Evolutionary conservation across 2,797 vertebrate species (phyloP), one percentile per base, ranked within the genome.

Genomic region (Bovichtus variegatus): DNA sequence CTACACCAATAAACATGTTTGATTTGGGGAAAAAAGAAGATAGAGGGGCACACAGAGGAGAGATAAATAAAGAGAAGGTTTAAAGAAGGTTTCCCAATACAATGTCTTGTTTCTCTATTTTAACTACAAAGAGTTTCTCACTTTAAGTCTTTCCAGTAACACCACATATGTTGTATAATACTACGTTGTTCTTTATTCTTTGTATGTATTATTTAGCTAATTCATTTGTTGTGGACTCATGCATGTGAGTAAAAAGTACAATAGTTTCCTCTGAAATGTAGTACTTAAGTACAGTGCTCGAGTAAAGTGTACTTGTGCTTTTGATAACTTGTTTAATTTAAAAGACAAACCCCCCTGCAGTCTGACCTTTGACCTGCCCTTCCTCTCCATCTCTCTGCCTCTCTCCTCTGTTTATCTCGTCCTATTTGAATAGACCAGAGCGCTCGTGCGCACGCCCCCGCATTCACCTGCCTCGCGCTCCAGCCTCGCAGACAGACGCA

Each of bases 371-470:
- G 38, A 46, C 54, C 74, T 18, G 0, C 23, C 47, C 43, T 13
- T 13, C 31, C 25, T 69, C 46, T 59, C 53, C 36, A 57, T 65
- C 69, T n/a, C 49, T 27, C 53, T 60, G 63, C 62, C 69, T n/a
- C 49, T 27, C 53, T 60, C 63, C 62, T 64, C 58, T 71, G 57
- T 81, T 83, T 80, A 74, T 61, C 23, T 66, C 75, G 6, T 49
- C 31, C n/a, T 80, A 64, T 86, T 86, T 83, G 71, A 80, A 55
- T 71, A 65, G 65, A 71, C 74, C 72, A 8, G 25, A 12, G 40
- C 55, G 64, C 75, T 29, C 75, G 41, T 15, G 38, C 25, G 34
- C 71, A 2, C 69, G 36, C 67, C 21, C 51, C 16, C 64, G 18
- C 68, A 2, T 25, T 46, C 60, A 54, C 46, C 70, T 65, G 40